Percentiles rank a stretch among this genome's conserved stretches.
Evolutionary conservation across 2,888 invertebrate species (phyloP).

Genomic region (Cryptocephalus primarius): DNA sequence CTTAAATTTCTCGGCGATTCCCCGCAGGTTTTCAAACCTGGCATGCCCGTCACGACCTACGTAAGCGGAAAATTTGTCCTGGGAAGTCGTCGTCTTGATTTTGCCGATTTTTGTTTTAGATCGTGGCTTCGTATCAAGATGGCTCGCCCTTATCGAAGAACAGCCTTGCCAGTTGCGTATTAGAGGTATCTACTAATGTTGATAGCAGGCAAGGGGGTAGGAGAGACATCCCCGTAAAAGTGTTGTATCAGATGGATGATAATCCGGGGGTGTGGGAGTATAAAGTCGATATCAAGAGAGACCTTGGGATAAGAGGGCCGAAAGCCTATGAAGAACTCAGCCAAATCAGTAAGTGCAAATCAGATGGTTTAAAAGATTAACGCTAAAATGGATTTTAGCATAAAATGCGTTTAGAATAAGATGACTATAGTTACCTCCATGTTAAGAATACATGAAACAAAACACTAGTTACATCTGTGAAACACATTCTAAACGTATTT

Average conservation of each 20-base stretch:
- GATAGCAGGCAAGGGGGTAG: slow-evolving; percentile 53
- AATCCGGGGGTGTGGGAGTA: slow-evolving; percentile 73
- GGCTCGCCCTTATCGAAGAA: slow-evolving; percentile 64
- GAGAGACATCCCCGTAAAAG: slow-evolving; percentile 48
- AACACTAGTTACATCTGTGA: no score
- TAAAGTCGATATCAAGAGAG: slow-evolving; percentile 61
- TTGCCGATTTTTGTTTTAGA: slow-evolving; percentile 34
- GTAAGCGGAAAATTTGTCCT: slow-evolving; percentile 40
- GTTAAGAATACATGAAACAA: no score
- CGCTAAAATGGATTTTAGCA: no score
- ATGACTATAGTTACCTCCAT: no score
- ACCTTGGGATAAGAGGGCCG: slow-evolving; percentile 41
- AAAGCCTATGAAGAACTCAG: slow-evolving; percentile 26
- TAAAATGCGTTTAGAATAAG: no score
- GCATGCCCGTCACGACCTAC: slow-evolving; percentile 82
- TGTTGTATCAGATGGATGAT: slow-evolving; percentile 53
- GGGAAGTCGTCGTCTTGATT: neutral
- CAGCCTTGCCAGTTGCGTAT: slow-evolving; percentile 50
- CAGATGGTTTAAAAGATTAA: no score
- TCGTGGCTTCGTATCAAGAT: slow-evolving; percentile 85
- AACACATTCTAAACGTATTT: no score
- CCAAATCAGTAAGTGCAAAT: slow-evolving; percentile 19
- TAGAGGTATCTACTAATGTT: slow-evolving; percentile 56
- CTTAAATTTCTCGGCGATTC: slow-evolving; percentile 80
- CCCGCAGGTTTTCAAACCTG: slow-evolving; percentile 90